Evolutionary conservation across 2,888 invertebrate species (phyloP).

Genomic region (Drosophila koepferae): DNA sequence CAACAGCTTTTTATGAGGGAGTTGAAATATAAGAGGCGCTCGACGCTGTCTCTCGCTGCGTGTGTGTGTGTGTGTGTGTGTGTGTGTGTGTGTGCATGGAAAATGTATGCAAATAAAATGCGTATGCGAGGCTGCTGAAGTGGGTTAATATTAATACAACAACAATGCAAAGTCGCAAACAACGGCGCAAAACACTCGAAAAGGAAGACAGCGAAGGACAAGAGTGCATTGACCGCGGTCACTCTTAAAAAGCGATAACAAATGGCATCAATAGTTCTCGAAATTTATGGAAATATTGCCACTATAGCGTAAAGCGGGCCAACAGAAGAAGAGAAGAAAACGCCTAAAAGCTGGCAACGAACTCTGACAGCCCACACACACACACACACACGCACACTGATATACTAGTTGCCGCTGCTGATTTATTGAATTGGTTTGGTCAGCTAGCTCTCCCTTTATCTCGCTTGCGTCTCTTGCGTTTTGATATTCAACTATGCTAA

Average conservation of each 20-base stretch:
- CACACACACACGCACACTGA: slow-evolving; percentile 1
- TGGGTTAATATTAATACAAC: slow-evolving; percentile 78
- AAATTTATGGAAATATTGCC: slow-evolving; percentile 42
- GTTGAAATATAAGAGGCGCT: slow-evolving; percentile 24
- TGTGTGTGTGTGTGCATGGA: slow-evolving; percentile 31
- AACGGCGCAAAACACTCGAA: slow-evolving; percentile 54
- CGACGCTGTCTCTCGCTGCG: slow-evolving; percentile 4
- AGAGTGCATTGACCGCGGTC: slow-evolving; percentile 59
- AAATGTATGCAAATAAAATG: slow-evolving; percentile 80
- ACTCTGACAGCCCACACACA: slow-evolving; percentile 23
- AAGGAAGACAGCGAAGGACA: slow-evolving; percentile 73
- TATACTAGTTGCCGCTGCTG: slow-evolving; percentile 14
- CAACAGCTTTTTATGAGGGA: slow-evolving; percentile 23
- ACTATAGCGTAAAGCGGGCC: neutral
- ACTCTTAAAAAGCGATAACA: slow-evolving; percentile 31
- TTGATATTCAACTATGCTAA: neutral
- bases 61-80: neutral
- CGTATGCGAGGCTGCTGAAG: slow-evolving; percentile 75
- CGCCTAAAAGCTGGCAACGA: slow-evolving; percentile 65
- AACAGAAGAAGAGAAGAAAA: neutral
- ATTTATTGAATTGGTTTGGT: slow-evolving; percentile 39
- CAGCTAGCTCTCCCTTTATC: slow-evolving; percentile 39
- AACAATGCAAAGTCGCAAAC: slow-evolving; percentile 42
- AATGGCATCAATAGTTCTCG: slow-evolving; percentile 30
- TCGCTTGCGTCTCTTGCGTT: slow-evolving; percentile 13